Evolutionary conservation across 1,140 invertebrate species (phyloP).

Genomic region (Drosophila kepulauana): DNA sequence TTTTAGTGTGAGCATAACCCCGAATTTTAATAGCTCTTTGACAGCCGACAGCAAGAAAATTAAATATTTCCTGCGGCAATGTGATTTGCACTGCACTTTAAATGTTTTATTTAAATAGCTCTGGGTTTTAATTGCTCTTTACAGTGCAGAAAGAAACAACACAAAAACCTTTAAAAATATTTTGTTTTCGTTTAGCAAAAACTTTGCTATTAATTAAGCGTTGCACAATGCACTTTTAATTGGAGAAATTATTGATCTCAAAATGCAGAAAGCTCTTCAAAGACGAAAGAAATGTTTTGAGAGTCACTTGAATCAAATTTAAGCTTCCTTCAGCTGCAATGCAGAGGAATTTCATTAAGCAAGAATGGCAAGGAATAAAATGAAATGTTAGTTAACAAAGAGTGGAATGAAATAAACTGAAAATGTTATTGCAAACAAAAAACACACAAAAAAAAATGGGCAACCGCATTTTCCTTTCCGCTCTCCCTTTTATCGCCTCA

Average conservation of each 20-base stretch:
- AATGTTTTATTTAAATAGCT: no score
- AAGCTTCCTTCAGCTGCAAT: neutral
- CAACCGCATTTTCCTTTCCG: neutral
- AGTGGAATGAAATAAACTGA: neutral
- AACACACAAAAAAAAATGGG: neutral
- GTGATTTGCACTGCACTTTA: neutral
- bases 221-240: neutral
- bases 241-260: neutral
- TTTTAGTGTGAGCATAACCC: neutral
- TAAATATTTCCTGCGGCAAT: neutral
- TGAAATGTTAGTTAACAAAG: constrained; percentile 5
- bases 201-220: neutral
- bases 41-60: no score
- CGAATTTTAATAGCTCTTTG: neutral
- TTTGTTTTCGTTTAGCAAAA: neutral
- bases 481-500: neutral
- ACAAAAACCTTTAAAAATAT: neutral
- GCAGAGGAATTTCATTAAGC: neutral
- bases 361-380: neutral
- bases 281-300: neutral
- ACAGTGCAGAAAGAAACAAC: no score
- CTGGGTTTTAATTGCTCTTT: no score
- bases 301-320: neutral
- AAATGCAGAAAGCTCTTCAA: neutral
- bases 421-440: neutral